A percentile compares a stretch with the other conserved stretches of the same genome.
Evolutionary conservation across 2,888 invertebrate genomes (phyloP).

Genomic region (Aporophyla lueneburgensis): DNA sequence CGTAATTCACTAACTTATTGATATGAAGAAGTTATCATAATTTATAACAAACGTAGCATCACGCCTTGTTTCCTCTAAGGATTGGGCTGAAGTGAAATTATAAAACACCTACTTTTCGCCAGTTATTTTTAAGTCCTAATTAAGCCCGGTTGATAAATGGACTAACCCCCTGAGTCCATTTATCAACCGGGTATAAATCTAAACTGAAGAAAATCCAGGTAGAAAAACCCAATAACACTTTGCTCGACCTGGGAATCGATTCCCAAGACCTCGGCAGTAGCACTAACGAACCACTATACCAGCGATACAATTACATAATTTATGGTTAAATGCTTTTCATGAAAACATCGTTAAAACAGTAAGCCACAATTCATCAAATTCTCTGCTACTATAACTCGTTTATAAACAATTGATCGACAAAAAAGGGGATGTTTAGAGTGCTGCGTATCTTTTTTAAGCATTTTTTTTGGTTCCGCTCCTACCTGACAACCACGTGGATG

Average conservation of each 20-base stretch:
- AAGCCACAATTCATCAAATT: conserved; percentile 81
- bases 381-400: conserved; percentile 83
- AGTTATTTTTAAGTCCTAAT: too few relatives aligned
- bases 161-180: too few relatives aligned
- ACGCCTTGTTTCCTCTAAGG: too few relatives aligned
- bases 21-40: conserved; percentile 62
- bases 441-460: conserved; percentile 80
- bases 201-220: too few relatives aligned
- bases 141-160: too few relatives aligned
- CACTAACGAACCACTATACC: too few relatives aligned
- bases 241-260: too few relatives aligned
- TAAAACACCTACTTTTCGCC: too few relatives aligned
- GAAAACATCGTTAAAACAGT: conserved; percentile 69
- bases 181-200: too few relatives aligned
- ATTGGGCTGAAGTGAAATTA: too few relatives aligned
- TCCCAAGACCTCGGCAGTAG: too few relatives aligned
- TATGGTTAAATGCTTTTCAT: conserved; percentile 43
- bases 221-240: too few relatives aligned
- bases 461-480: conserved; percentile 88
- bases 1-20: conserved; percentile 71
- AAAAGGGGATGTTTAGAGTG: conserved; percentile 90
- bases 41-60: conserved; percentile 25
- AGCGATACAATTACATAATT: conserved; percentile 32
- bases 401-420: conserved; percentile 85
- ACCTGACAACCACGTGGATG: conserved; percentile 88